Percentiles rank a stretch among this genome's conserved stretches.
Evolutionary conservation across 2,797 vertebrate genomes (phyloP).

Genomic region (Chloroceryle inda): DNA sequence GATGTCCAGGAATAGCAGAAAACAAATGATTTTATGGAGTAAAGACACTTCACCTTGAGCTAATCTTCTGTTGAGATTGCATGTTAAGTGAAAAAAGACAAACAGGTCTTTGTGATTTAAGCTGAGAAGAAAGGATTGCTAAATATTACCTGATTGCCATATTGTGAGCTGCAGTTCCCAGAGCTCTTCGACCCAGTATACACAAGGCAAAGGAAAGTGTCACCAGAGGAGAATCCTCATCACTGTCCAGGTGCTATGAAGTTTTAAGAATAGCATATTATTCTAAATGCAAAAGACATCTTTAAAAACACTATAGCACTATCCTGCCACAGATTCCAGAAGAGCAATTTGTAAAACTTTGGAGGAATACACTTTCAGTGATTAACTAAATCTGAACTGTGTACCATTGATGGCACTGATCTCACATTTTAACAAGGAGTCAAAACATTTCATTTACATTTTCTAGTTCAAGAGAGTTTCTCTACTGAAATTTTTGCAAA

Average conservation of each 20-base stretch:
- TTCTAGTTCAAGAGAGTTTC: neutral
- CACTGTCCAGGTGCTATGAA: slow-evolving; percentile 87
- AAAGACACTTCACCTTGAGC: neutral
- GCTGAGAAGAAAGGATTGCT: neutral
- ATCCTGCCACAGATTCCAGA: neutral
- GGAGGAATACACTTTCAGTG: neutral
- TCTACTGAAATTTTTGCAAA: neutral
- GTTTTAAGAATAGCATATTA: slow-evolving; percentile 32
- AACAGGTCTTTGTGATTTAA: neutral
- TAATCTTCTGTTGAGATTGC: neutral
- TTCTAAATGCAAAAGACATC: neutral
- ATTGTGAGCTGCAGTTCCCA: slow-evolving; percentile 93
- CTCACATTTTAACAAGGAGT: neutral
- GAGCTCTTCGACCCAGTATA: slow-evolving; percentile 91
- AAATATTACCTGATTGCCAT: slow-evolving; percentile 91
- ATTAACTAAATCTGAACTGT: neutral
- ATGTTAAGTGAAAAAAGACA: neutral
- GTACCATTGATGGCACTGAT: neutral
- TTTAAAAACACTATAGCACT: neutral
- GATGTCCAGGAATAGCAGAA: neutral
- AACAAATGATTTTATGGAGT: neutral
- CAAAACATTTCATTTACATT: neutral
- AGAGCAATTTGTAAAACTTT: neutral
- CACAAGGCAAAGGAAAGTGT: slow-evolving; percentile 94
- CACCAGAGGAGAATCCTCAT: slow-evolving; percentile 94